Evolutionary conservation across 2,888 invertebrate genomes (phyloP).

Genomic region (Tetragonula carbonaria): DNA sequence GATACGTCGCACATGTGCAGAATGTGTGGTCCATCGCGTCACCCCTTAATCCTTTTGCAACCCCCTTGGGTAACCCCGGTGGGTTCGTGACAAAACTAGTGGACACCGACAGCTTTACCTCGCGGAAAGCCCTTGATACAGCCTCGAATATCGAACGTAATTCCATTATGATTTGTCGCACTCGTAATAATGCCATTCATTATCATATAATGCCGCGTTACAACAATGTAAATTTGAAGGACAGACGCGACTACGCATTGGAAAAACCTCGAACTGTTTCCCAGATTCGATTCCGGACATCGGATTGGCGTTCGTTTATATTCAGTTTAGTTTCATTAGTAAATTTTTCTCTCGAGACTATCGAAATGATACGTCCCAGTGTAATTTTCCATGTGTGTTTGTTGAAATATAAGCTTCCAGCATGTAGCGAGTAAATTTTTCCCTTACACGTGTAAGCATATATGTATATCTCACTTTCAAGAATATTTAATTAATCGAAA

Average conservation of each 20-base stretch:
- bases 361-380: too few relatives aligned
- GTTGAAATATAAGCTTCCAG: too few relatives aligned
- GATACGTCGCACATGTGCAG: slow-evolving; percentile 59
- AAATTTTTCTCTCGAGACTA: too few relatives aligned
- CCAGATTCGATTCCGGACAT: not conserved
- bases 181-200: slow-evolving; percentile 24
- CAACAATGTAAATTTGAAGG: not conserved
- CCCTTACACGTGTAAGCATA: too few relatives aligned
- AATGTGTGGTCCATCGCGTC: slow-evolving; percentile 64
- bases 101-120: slow-evolving; percentile 52
- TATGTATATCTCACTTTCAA: too few relatives aligned
- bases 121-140: slow-evolving; percentile 45
- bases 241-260: not conserved
- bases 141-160: slow-evolving; percentile 44
- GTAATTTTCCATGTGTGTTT: too few relatives aligned
- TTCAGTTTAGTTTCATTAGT: too few relatives aligned
- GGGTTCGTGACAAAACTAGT: slow-evolving; percentile 62
- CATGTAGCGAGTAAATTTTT: too few relatives aligned
- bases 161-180: slow-evolving; percentile 36
- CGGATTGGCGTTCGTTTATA: too few relatives aligned
- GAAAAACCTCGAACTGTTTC: not conserved
- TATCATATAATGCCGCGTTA: not conserved
- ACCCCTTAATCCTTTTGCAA: slow-evolving; percentile 65
- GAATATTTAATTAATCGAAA: too few relatives aligned
- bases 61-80: slow-evolving; percentile 53